Evolutionary conservation across 30 jellyfish, hydroid and myxozoan species (phyloP).

Genomic region (Mastigias papua): DNA sequence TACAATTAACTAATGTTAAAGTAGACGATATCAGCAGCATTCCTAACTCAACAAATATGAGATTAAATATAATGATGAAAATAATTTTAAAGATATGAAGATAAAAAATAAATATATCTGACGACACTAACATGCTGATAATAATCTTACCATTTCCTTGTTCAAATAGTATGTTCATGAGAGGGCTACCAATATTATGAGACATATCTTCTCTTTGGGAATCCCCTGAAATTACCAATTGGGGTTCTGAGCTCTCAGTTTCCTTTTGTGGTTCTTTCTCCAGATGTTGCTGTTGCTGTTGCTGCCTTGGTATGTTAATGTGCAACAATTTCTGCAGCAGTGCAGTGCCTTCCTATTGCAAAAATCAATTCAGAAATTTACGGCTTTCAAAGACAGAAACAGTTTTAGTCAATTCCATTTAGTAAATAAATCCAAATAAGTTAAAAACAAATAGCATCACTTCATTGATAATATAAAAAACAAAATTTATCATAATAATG

Average conservation of each 20-base stretch:
- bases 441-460: not conserved
- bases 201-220: not conserved
- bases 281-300: not conserved
- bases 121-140: not conserved
- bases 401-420: too few relatives aligned
- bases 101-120: not conserved
- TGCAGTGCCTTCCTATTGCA: slow-evolving; percentile 51
- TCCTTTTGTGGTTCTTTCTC: not conserved
- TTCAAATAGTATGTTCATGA: not conserved
- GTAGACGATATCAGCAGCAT: too few relatives aligned
- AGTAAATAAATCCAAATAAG: too few relatives aligned
- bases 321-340: slow-evolving; percentile 22
- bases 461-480: too few relatives aligned
- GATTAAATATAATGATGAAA: too few relatives aligned
- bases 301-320: not conserved
- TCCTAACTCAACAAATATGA: too few relatives aligned
- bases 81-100: too few relatives aligned
- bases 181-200: not conserved
- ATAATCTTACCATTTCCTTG: not conserved
- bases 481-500: too few relatives aligned
- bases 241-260: not conserved
- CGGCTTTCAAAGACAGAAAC: not conserved
- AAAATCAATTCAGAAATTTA: not conserved
- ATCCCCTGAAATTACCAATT: not conserved
- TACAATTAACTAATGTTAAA: too few relatives aligned